phyloP scores from a whole-genome alignment of 2,888 invertebrate species.

The Physocephala rufipes region DNA sequence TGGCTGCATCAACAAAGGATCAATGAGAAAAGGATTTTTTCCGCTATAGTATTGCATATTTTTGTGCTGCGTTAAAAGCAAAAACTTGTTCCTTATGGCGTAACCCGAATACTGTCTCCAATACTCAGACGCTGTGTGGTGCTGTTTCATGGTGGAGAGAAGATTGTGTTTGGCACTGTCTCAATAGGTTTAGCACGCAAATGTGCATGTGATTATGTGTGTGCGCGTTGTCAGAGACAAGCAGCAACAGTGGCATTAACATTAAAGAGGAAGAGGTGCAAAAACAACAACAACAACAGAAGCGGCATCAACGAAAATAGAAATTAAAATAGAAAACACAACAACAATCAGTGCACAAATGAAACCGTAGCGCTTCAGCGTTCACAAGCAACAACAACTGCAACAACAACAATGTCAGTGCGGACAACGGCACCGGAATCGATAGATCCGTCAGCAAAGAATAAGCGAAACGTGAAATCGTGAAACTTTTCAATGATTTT shows the following conservation, averaged over 20 bases:
- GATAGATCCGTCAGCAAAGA: no score
- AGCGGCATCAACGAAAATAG: neutral
- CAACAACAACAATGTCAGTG: constrained; percentile 46
- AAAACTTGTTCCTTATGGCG: constrained; percentile 58
- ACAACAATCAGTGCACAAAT: constrained; percentile 35
- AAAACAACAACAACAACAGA: neutral
- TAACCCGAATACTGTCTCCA: constrained; percentile 40
- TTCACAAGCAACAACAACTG: constrained; percentile 44
- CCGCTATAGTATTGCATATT: constrained; percentile 31
- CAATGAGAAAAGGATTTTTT: constrained; percentile 7
- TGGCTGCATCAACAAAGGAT: constrained; percentile 18
- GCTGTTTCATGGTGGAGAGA: no score
- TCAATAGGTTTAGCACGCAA: no score
- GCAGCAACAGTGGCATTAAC: neutral
- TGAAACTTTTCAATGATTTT: constrained; percentile 62
- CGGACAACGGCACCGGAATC: constrained; percentile 47
- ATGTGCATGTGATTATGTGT: constrained; percentile 13
- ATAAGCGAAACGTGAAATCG: constrained; percentile 47
- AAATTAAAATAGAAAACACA: constrained; percentile 2
- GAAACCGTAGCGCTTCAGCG: constrained; percentile 51
- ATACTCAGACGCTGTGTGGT: constrained; percentile 37
- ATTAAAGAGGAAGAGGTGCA: neutral
- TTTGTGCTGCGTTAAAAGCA: constrained; percentile 49
- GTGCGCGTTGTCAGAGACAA: constrained; percentile 9
- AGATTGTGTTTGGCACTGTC: no score